Base-by-base conservation (phyloP, 2,797 vertebrate species). In the Lutra lutra region DNA sequence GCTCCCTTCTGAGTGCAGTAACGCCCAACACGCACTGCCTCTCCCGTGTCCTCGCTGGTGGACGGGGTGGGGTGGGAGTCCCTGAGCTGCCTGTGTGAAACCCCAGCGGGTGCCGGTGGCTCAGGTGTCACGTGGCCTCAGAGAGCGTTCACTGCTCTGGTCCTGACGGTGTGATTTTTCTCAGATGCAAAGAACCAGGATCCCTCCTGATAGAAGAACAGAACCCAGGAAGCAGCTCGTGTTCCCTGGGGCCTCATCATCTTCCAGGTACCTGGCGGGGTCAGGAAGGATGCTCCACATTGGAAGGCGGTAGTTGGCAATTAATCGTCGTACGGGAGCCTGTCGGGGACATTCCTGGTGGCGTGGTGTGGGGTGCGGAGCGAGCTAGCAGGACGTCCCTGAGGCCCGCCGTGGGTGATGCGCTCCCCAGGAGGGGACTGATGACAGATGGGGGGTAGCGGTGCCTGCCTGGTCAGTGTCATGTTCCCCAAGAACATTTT, bases 261-360 rank as follows among this genome's bases (percentile, higher is more conserved):
- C 6, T 35, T 11, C 9, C n/a, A 2, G 66, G n/a, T 38, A 11
- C 7, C 62, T 5, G 62, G 2, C 29, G 32, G 62, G 62, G 29
- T 29, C 27, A 18, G 20, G 54, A 54, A 20, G 5, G 54, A 18
- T 5, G 68, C 21, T 38, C 35, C 68, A 0, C 35, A 5, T 1
- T 1, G 68, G 68, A 38, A 38, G 38, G 60, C 2, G 4, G 66
- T 10, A 2, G 64, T n/a, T n/a, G 17, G 64, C 15, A 7, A 66
- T 3, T 3, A 5, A 5, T 8, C 3, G 15, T 66, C 0, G 2
- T n/a, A 1, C 6, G 2, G 15, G 2, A 66, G 29, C 62, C 1
- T 8, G 29, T 32, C 2, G 32, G 32, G 15, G 32, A 7, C 29
- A 0, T 21, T 38, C n/a, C 18, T 11, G 18, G 20, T 20, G 15